Percentiles rank a stretch among this genome's conserved stretches.
Evolutionary conservation across 1,140 invertebrate genomes (phyloP).

Genomic region (Cyclina sinensis): DNA sequence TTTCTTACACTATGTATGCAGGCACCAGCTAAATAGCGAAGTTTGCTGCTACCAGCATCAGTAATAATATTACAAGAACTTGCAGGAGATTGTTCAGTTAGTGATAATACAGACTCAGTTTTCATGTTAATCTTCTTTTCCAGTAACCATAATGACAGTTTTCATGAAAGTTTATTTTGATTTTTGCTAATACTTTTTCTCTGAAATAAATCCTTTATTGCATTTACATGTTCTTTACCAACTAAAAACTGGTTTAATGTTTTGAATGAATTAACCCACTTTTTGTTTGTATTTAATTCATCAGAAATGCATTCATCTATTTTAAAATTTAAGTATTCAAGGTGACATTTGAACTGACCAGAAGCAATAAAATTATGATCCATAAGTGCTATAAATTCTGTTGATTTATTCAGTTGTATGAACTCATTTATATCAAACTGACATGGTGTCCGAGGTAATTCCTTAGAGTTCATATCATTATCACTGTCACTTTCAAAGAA

Average conservation of each 20-base stretch:
- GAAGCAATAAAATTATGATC: background rate
- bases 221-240: background rate
- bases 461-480: background rate
- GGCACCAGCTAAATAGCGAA: background rate
- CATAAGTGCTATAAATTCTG: background rate
- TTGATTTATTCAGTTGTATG: background rate
- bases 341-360: background rate
- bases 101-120: background rate
- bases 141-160: background rate
- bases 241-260: background rate
- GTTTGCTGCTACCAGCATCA: background rate
- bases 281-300: background rate
- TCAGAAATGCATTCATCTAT: background rate
- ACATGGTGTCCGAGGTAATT: background rate
- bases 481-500: background rate
- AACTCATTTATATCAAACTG: background rate
- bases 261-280: background rate
- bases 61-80: background rate
- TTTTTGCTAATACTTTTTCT: background rate
- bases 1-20: background rate
- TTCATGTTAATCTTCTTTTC: background rate
- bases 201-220: background rate
- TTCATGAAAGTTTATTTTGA: background rate
- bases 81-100: background rate
- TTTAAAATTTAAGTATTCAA: background rate